Evolutionary conservation across 2,113 vertebrate genomes (phyloP).

Genomic region (Toxotes chatareus): DNA sequence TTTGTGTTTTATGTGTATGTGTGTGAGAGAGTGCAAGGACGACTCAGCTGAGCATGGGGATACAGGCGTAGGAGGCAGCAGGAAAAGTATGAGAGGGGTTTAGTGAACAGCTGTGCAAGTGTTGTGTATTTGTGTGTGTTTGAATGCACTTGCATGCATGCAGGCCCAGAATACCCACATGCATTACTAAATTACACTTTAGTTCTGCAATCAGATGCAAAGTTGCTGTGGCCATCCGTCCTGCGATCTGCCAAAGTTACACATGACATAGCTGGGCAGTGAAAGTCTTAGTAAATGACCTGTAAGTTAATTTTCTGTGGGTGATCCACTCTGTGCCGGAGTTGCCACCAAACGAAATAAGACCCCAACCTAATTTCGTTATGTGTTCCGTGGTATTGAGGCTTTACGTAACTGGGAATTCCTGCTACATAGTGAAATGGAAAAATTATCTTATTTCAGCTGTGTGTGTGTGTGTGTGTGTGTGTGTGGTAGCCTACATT

Average conservation of each 20-base stretch:
- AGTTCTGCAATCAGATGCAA: conserved; percentile 59
- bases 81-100: conserved; percentile 62
- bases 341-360: conserved; percentile 66
- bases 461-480: conserved; percentile 44
- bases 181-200: conserved; percentile 60
- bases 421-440: conserved; percentile 73
- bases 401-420: conserved; percentile 76
- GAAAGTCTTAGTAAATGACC: conserved; percentile 32
- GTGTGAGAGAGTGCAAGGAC: conserved; percentile 13
- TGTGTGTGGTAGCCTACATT: conserved; percentile 59
- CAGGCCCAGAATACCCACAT: conserved; percentile 62
- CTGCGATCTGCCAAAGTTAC: conserved; percentile 20
- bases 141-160: conserved; percentile 22
- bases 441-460: conserved; percentile 73
- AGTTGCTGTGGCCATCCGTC: conserved; percentile 28
- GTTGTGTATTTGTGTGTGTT: conserved; percentile 53
- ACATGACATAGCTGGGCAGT: conserved; percentile 31
- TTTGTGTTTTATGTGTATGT: conserved; percentile 35
- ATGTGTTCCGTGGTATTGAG: conserved; percentile 70
- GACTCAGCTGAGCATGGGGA: conserved; percentile 70
- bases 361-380: conserved; percentile 70
- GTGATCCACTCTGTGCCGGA: conserved; percentile 37
- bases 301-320: conserved; percentile 50
- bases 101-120: conserved; percentile 75
- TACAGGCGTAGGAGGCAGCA: conserved; percentile 68